Evolutionary conservation across 2,113 vertebrate genomes (phyloP), one percentile per base, ranked within the genome.

Genomic region (Chlorodrepanis virens): DNA sequence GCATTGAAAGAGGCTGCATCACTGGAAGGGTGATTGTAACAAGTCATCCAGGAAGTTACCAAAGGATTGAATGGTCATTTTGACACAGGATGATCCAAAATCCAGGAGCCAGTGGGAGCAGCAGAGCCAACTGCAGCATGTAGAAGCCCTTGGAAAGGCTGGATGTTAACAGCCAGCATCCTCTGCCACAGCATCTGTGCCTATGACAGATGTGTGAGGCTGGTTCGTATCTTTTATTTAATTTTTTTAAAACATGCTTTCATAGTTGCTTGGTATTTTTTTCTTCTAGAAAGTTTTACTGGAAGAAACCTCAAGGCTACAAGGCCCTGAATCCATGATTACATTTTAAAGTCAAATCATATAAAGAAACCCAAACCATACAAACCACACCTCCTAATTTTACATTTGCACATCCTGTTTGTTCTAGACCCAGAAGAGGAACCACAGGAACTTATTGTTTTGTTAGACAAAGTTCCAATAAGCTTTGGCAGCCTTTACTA

Each of bases 1-100:
- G 42, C 3, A 9, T 2, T 67, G 50, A 83, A 83, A 65, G 67
- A 78, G 44, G 35, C 24, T 37, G 21, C n/a, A n/a, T 23, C 61
- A 27, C 42, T 92, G 54, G 5, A 52, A 75, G 11, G 6, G 6
- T 35, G 35, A 35, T 35, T 35, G 35, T 33, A 54, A 56, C 28
- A 85, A 72, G 19, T 45, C 81, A 82, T 11, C 14, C 91, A 91
- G 78, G 77, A 90, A 94, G 27, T 39, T 77, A 63, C 33, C 52
- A 70, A 83, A 83, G 45, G 88, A 92, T 13, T 9, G 1, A 86
- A 52, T 25, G 78, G 56, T 44, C 52, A 45, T 9, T 70, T 42
- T 79, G 61, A 50, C 68, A 63, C 4, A 3, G 50, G 81, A 52
- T 44, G 22, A 28, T 37, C 24, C 24, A 8, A 27, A 72, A 72